Evolutionary conservation across 2,888 invertebrate species (phyloP), one percentile per base, ranked within the genome.

Genomic region (Unio delphinus): DNA sequence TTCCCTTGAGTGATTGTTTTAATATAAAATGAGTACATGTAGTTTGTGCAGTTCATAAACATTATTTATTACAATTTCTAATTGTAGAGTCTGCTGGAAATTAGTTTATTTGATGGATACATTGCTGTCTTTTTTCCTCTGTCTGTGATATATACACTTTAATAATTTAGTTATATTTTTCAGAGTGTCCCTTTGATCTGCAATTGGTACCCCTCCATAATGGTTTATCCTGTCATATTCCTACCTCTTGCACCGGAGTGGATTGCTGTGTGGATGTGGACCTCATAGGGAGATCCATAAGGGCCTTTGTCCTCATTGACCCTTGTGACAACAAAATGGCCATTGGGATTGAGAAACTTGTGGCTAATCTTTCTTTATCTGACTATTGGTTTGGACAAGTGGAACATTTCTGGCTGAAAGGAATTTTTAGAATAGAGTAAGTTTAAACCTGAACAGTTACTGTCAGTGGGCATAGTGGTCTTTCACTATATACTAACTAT

Each of bases 391-490:
- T 68, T 70, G 80, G 80, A 59, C 65, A 64, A 61, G 45, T 23
- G 28, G 74, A 78, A 17, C 65, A 67, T 34, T 73, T 76, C 55
- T 68, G 72, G 65, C 56, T 80, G 61, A 70, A 71, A 56, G 73
- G 71, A 45, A 66, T 78, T 2, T 60, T 80, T 4, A 66, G 73
- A 55, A 28, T 78, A 7, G 69, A 78, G 80, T 78, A 76, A 76
- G 80, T 72, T 45, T 45, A 45, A 15, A 45, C 11, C 45, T 45
- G 3, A 11, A 45, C 11, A 45, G 3, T 45, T 45, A 11, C 15
- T 45, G 45, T 45, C 45, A 11, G 15, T 45, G 45, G 45, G 15
- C 45, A 45, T 45, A 45, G 11, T 45, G 45, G 45, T 45, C 45
- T 45, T 45, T 15, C 45, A 45, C 45, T 45, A 15, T 45, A 11